phyloP scores from a whole-genome alignment of 2,113 vertebrate genomes.

The Collichthys lucidus region DNA sequence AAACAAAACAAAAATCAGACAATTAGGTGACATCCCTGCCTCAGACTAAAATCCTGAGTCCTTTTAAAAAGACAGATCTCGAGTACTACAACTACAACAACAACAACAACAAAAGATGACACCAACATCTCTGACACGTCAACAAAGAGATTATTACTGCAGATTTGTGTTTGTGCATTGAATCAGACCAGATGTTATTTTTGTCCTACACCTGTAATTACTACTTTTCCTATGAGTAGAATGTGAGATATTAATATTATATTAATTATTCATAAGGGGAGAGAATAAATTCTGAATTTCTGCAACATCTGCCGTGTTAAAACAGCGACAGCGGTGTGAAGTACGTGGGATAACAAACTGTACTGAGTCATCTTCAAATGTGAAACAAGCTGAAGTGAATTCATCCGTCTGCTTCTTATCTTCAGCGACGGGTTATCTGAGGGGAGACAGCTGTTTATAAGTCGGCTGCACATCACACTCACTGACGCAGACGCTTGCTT shows the following conservation, averaged over 20 bases:
- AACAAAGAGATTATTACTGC: not conserved
- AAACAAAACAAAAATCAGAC: too few species aligned
- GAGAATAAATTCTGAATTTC: conserved; percentile 7
- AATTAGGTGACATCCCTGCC: too few species aligned
- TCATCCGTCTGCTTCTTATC: conserved; percentile 32
- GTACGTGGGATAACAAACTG: not conserved
- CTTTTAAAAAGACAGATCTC: too few species aligned
- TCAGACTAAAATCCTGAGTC: too few species aligned
- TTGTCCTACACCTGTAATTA: not conserved
- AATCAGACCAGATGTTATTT: not conserved
- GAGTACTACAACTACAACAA: too few species aligned
- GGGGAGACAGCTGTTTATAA: conserved; percentile 69
- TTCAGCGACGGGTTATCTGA: conserved; percentile 50
- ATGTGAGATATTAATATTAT: not conserved
- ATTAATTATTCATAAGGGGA: not conserved
- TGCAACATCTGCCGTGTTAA: conserved; percentile 20
- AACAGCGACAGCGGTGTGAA: not conserved
- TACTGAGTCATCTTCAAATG: not conserved
- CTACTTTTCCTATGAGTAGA: not conserved
- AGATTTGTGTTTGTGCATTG: not conserved
- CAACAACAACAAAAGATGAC: too few species aligned
- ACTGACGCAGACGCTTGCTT: conserved; percentile 25
- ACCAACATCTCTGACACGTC: not conserved
- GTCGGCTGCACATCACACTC: conserved; percentile 48
- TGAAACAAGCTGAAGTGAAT: not conserved